Base-by-base conservation (phyloP, 2,113 vertebrate species). In the Stegastes partitus region DNA sequence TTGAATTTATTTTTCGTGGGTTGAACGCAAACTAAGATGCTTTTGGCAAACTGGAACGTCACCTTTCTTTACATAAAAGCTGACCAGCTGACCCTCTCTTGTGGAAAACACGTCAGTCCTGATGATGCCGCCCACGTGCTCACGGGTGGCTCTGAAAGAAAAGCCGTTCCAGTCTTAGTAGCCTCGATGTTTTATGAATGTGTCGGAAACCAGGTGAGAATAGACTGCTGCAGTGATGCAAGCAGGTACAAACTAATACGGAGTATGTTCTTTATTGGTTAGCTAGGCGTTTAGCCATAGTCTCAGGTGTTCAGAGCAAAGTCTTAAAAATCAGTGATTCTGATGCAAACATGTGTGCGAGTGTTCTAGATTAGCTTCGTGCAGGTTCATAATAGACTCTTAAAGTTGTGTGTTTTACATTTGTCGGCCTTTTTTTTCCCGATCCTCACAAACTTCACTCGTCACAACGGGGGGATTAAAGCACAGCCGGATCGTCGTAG, bases 291-390 rank as follows among this genome's bases (percentile, higher is more conserved):
- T 84, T 74, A 83, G 88, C 79, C 79, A 23, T 79, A 85, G 87
- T 85, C 84, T 91, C 84, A 91, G 87, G 91, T 86, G 79, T 83
- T 67, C 73, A 68, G 58, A 73, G 83, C 12, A 25, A 71, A 77
- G 74, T 84, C 70, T 87, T 74, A 62, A 63, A 62, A 63, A 62
- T 66, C 31, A 4, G 39, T 44, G 63, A 56, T 72, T 77, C 57
- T 62, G 74, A 74, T 85, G 63, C 75, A 77, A 62, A 45, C 4
- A 1, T 77, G 64, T 69, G 25, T 55, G 56, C 22, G 37, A 21
- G 22, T 5, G 26, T 53, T 62, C 28, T 68, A 54, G 65, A 23
- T 65, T 63, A 44, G 19, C 71, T 63, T 50, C 8, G 15, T 31
- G 75, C 82, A 69, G 49, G 74, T 77, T 18, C 58, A 31, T 3